Conservation (phyloP, 1,140 invertebrate species). For the Papilio xuthus region DNA sequence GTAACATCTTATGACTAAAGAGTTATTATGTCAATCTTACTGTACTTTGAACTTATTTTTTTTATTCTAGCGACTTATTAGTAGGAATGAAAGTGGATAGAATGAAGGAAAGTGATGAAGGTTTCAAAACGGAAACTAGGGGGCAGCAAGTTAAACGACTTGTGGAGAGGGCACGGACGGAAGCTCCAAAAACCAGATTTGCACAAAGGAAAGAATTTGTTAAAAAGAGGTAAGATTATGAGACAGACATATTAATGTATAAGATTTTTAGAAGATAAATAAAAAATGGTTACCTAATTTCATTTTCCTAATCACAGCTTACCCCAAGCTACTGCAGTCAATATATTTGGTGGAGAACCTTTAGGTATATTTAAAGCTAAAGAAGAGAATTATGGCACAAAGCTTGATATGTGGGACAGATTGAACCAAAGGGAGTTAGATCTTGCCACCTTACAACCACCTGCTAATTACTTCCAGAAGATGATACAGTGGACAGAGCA, state of each 20-base stretch:
- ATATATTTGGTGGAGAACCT: conserved; percentile 82
- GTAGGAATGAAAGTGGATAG: conserved; percentile 89
- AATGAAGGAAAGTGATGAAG: conserved; percentile 66
- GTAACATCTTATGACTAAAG: too few relatives aligned
- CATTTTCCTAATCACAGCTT: conserved; percentile 46
- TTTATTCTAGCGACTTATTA: conserved; percentile 84
- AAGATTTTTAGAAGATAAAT: neutral
- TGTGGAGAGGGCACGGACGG: conserved; percentile 48
- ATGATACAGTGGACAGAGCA: conserved; percentile 97
- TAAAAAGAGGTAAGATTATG: conserved; percentile 41
- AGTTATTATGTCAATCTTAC: neutral
- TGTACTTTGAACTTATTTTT: conserved; percentile 3
- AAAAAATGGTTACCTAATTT: neutral
- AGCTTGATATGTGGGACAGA: conserved; percentile 86
- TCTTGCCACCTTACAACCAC: conserved; percentile 85
- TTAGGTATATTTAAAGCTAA: conserved; percentile 83
- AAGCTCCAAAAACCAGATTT: conserved; percentile 47
- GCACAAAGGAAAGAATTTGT: conserved; percentile 47
- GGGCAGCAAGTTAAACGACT: conserved; percentile 70
- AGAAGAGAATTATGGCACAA: conserved; percentile 70
- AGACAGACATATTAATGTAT: neutral
- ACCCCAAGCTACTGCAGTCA: conserved; percentile 50
- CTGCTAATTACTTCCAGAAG: conserved; percentile 95
- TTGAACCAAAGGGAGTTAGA: conserved; percentile 86
- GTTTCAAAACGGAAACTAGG: conserved; percentile 57